Evolutionary conservation across 2,888 invertebrate species (phyloP), one percentile per base, ranked within the genome.

Genomic region (Eupithecia subfuscata): DNA sequence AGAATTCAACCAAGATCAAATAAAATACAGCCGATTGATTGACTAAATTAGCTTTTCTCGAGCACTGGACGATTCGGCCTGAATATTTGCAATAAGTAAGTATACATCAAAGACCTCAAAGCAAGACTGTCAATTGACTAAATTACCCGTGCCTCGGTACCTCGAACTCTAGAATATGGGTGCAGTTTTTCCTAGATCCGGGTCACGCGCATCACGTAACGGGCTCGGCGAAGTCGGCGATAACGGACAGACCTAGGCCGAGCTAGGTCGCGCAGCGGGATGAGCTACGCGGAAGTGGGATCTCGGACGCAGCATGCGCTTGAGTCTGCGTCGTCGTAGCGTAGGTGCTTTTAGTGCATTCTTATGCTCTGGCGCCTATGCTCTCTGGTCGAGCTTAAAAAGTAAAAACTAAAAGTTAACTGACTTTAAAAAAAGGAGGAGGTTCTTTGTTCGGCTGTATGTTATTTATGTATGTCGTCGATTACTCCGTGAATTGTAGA

Each of bases 171-270:
- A 67, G 75, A 67, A 75, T 79, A 79, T 78, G 76, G 78, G 78
- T 79, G 63, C 85, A 89, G 86, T 86, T 85, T 85, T 86, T 86
- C 83, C 82, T 79, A 82, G 88, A 94, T 94, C 94, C 94, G 94
- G 94, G 94, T 95, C 93, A 92, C 85, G 88, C 88, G 89, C 91
- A 92, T 90, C 92, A 91, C 91, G 94, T 94, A 94, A 94, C 94
- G 94, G 94, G 91, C 86, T 86, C 86, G 88, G 81, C 87, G 74
- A 85, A 93, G 94, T 86, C 86, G 88, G 81, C 87, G 74, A 85
- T 93, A 94, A 94, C 93, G 94, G 93, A 89, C 86, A 90, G 89
- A 85, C 87, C 90, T 90, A 89, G 92, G 88, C 86, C 83, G 86
- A 88, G 86, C 92, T 91, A 90, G 94, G 94, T 94, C 94, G 92